Percentiles rank a stretch among this genome's conserved stretches.
Conservation (phyloP, 2,113 vertebrate species). For the Oreocharis arfaki region DNA sequence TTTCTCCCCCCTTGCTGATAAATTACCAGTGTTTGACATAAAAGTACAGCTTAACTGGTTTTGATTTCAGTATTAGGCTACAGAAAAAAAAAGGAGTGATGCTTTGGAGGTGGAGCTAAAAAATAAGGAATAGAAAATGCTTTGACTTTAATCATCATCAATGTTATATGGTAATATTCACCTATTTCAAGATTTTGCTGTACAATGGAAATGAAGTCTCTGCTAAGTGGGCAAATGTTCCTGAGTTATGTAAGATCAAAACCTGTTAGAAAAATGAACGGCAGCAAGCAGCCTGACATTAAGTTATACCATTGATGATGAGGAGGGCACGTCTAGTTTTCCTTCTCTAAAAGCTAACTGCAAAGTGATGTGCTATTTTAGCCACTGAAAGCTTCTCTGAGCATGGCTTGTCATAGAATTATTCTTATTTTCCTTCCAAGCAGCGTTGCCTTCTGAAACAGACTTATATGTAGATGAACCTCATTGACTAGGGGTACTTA, state of each 20-base stretch:
- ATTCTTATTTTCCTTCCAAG: neutral
- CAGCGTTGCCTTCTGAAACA: neutral
- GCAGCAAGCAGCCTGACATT: neutral
- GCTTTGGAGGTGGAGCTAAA: neutral
- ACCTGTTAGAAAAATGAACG: neutral
- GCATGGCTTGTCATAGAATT: neutral
- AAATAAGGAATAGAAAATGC: neutral
- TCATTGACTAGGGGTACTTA: neutral
- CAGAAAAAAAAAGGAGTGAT: neutral
- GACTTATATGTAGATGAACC: neutral
- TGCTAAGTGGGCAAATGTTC: neutral
- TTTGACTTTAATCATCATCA: neutral
- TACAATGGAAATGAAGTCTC: neutral
- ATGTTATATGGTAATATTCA: neutral
- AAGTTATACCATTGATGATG: neutral
- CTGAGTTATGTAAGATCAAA: conserved; percentile 11
- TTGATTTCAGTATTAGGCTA: neutral
- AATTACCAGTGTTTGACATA: neutral
- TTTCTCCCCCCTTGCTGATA: neutral
- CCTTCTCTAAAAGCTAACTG: neutral
- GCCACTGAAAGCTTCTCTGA: neutral
- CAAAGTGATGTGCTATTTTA: neutral
- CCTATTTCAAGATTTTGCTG: neutral
- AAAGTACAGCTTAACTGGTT: neutral
- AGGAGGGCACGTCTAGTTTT: neutral